phyloP scores from a whole-genome alignment of 2,888 invertebrate species.

The Apantesis nais region DNA sequence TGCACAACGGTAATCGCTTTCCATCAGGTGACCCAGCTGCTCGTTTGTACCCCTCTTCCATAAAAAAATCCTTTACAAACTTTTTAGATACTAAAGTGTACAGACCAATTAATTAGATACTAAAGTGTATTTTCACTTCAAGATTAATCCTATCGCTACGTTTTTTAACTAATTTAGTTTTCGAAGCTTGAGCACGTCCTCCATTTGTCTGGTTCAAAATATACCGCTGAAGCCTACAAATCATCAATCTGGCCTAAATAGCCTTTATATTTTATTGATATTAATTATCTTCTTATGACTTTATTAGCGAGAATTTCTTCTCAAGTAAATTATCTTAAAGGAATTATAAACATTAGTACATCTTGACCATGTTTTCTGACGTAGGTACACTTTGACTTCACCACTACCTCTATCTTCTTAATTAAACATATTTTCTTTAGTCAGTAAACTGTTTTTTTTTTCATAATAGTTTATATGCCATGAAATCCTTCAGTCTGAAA shows the following conservation, averaged over 20 bases:
- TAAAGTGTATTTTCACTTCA: background rate
- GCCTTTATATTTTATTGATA: background rate
- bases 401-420: too few relatives aligned
- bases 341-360: background rate
- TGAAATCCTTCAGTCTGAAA: too few relatives aligned
- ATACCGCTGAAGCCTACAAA: background rate
- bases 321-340: background rate
- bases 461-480: too few relatives aligned
- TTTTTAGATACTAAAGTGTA: too few relatives aligned
- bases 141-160: background rate
- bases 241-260: background rate
- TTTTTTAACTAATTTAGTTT: background rate
- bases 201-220: background rate
- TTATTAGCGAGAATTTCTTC: background rate
- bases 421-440: too few relatives aligned
- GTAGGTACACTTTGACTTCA: too few relatives aligned
- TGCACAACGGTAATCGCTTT: too few relatives aligned
- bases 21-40: too few relatives aligned
- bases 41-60: too few relatives aligned
- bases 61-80: too few relatives aligned
- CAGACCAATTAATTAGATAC: background rate
- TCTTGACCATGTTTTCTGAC: too few relatives aligned
- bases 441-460: too few relatives aligned
- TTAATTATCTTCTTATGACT: background rate
- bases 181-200: background rate